A percentile compares a stretch with the other conserved stretches of the same genome.
Conservation (phyloP, 2,888 invertebrate genomes). For the Dynastes maya region DNA sequence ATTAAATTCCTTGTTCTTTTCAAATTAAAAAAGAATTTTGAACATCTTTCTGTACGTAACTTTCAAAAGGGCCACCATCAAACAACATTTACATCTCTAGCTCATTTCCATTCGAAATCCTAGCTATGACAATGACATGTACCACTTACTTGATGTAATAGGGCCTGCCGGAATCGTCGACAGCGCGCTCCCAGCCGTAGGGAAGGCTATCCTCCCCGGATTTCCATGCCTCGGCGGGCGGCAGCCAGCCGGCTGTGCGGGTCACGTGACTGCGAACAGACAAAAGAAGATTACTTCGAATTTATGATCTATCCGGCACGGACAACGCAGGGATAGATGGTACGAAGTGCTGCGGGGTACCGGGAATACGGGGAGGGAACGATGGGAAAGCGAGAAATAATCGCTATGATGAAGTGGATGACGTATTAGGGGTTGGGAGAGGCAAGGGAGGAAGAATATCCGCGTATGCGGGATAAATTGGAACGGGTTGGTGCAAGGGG, state of each 20-base stretch:
- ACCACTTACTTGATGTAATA: constrained; percentile 85
- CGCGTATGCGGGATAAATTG: background rate
- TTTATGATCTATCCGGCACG: constrained; percentile 8
- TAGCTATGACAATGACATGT: background rate
- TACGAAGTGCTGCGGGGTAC: background rate
- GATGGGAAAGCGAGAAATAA: background rate
- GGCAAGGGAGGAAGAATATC: background rate
- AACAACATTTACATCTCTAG: background rate
- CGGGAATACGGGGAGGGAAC: background rate
- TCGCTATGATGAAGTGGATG: constrained; percentile 13
- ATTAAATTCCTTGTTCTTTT: background rate
- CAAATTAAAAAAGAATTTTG: background rate
- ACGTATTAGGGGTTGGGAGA: background rate
- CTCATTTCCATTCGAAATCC: background rate
- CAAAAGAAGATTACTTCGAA: constrained; percentile 16
- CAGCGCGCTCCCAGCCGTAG: constrained; percentile 93
- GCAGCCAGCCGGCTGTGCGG: constrained; percentile 89
- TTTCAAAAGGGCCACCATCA: background rate
- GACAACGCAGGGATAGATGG: background rate
- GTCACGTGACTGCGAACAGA: constrained; percentile 81
- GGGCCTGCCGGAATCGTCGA: constrained; percentile 84
- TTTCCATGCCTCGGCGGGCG: constrained; percentile 89
- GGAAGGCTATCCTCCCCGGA: constrained; percentile 78
- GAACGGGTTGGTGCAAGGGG: background rate
- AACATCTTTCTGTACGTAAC: background rate